These are phyloP conservation scores for Sinella curviseta DNA, from an alignment of 1,140 invertebrate genomes.

Conservation along the genomic window DNA sequence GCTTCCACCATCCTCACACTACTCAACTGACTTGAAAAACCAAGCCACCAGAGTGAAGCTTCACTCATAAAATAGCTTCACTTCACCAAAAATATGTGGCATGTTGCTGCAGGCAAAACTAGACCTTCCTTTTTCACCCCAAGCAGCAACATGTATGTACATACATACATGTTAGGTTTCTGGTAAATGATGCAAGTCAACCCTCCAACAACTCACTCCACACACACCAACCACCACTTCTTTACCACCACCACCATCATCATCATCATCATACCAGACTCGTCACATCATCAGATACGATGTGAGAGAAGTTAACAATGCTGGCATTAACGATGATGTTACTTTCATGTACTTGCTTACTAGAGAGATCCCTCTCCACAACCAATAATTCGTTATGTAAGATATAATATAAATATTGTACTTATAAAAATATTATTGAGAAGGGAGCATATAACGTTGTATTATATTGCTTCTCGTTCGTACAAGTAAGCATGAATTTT, in stretches of 20 bases:
- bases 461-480: no score
- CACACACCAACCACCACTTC: constrained; percentile 2
- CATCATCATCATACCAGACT: background rate
- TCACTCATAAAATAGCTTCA: constrained; percentile 24
- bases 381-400: background rate
- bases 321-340: background rate
- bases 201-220: background rate
- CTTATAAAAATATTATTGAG: no score
- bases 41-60: constrained; percentile 3
- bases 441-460: no score
- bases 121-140: constrained; percentile 25
- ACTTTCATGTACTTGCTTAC: background rate
- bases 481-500: no score
- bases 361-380: background rate
- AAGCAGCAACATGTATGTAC: background rate
- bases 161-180: background rate
- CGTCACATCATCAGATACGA: background rate
- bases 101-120: constrained; percentile 21
- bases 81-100: constrained; percentile 21
- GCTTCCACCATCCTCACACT: constrained; percentile 22
- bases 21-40: constrained; percentile 13
- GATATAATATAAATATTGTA: no score
- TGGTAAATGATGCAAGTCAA: constrained; percentile 1
- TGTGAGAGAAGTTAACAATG: background rate
- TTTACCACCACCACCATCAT: background rate